Conservation (phyloP, 2,113 vertebrate genomes). For the Zootoca vivipara region DNA sequence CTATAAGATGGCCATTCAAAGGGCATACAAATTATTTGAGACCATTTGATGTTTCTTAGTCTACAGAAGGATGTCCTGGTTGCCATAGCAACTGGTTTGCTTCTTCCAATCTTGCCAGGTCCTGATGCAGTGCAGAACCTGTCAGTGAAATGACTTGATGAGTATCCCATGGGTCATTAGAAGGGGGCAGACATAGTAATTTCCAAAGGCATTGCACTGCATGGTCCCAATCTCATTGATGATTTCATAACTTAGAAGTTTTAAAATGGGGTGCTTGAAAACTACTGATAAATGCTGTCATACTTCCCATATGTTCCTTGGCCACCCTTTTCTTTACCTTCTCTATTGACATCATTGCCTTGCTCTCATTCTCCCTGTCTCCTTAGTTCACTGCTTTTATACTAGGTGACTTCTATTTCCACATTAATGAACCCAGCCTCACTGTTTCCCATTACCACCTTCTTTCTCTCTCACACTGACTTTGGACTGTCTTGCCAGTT, state of each 20-base stretch:
- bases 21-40: not conserved
- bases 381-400: not conserved
- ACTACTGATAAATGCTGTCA: not conserved
- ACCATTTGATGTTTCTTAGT: not conserved
- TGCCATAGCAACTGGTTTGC: not conserved
- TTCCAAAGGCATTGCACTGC: no score
- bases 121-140: not conserved
- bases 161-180: not conserved
- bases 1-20: not conserved
- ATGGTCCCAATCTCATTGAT: not conserved
- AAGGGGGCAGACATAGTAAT: not conserved
- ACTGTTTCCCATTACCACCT: slow-evolving; percentile 55
- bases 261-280: no score
- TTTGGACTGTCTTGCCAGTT: slow-evolving; percentile 52
- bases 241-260: not conserved
- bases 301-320: not conserved
- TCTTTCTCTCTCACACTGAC: slow-evolving; percentile 29
- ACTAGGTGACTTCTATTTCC: slow-evolving; percentile 39
- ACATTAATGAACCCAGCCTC: slow-evolving; percentile 39
- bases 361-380: not conserved
- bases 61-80: not conserved
- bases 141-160: no score
- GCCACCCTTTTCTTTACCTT: slow-evolving; percentile 5
- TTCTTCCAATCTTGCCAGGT: not conserved
- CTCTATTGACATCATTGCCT: not conserved